A percentile compares a stretch with the other conserved stretches of the same genome.
Conservation (phyloP, 2,113 vertebrate genomes). For the Archocentrus centrarchus region DNA sequence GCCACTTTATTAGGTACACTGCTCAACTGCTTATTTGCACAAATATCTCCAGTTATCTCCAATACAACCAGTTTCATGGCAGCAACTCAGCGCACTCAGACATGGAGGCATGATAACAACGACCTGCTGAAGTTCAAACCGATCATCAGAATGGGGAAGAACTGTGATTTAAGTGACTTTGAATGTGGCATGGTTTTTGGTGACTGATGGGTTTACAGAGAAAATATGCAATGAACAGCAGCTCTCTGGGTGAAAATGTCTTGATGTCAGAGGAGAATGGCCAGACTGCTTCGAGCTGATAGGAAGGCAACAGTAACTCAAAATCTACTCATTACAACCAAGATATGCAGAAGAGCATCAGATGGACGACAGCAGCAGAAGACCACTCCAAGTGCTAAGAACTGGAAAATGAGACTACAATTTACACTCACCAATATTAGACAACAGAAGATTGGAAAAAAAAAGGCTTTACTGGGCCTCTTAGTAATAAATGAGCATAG, state of each 20-base stretch:
- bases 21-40: background rate
- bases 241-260: background rate
- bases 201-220: background rate
- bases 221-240: background rate
- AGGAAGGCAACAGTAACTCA: background rate
- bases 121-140: background rate
- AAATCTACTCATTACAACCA: background rate
- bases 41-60: background rate
- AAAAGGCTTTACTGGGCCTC: background rate
- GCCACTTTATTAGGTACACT: background rate
- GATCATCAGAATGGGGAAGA: background rate
- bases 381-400: background rate
- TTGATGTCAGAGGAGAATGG: background rate
- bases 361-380: background rate
- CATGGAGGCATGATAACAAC: too few relatives aligned
- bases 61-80: background rate
- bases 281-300: too few relatives aligned
- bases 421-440: fast-evolving
- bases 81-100: background rate
- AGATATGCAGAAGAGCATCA: background rate
- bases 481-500: too few relatives aligned
- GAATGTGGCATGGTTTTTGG: background rate
- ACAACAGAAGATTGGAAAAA: background rate
- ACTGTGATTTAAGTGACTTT: background rate
- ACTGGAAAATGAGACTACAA: background rate